phyloP scores from a whole-genome alignment of 2,797 vertebrate genomes.

The Hapalemur alaotrensis region DNA sequence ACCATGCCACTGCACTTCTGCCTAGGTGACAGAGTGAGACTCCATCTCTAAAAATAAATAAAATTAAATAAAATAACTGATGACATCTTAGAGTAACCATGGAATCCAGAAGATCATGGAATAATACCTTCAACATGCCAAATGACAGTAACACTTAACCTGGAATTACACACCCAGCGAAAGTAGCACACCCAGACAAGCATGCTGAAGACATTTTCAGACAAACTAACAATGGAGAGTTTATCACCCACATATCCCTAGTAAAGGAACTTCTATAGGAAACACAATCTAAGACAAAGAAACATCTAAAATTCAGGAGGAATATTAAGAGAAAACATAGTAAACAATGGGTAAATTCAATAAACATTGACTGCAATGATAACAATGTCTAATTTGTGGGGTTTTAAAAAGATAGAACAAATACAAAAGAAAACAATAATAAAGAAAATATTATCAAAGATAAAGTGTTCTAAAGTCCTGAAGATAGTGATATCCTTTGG shows the following conservation, averaged over 20 bases:
- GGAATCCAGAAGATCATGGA: not conserved
- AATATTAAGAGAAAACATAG: constrained; percentile 5
- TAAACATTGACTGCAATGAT: not conserved
- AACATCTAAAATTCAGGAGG: not conserved
- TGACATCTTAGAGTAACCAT: not conserved
- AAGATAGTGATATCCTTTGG: not conserved
- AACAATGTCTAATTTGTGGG: not conserved
- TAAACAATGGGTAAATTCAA: not conserved
- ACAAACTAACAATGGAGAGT: not conserved
- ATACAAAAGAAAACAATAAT: not conserved
- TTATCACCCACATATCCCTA: not conserved
- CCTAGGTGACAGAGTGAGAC: not conserved
- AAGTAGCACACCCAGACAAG: not conserved
- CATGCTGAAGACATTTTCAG: not conserved
- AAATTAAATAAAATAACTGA: not conserved
- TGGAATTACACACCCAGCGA: not conserved
- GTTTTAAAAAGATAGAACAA: not conserved
- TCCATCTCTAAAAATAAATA: not conserved
- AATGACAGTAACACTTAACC: not conserved
- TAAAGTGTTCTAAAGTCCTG: not conserved
- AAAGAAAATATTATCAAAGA: not conserved
- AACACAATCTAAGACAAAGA: not conserved
- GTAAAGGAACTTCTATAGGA: not conserved
- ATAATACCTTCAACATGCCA: not conserved
- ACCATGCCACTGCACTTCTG: not conserved